These are phyloP conservation scores for Paramormyrops hopkinsi DNA, from an alignment of 2,797 vertebrate genomes.

Conservation along the genomic window DNA sequence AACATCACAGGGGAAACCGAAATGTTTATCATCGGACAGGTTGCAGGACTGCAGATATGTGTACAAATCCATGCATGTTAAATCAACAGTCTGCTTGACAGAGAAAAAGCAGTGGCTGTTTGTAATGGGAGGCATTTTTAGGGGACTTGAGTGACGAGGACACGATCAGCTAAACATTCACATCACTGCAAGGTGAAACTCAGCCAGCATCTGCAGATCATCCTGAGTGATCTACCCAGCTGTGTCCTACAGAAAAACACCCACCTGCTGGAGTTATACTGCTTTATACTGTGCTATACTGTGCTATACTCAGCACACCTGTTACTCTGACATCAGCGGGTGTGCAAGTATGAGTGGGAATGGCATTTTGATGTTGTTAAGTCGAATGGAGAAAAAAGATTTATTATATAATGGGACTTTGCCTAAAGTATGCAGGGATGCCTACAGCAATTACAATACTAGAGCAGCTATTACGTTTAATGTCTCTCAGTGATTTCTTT, in stretches of 20 bases:
- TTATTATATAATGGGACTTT: slow-evolving; percentile 4
- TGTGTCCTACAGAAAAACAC: background rate
- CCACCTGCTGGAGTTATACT: slow-evolving; percentile 2
- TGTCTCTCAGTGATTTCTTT: background rate
- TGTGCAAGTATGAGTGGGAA: slow-evolving; percentile 1
- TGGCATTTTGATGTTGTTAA: slow-evolving; percentile 13
- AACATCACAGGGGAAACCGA: background rate
- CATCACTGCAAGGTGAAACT: background rate
- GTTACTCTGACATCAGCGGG: slow-evolving; percentile 1
- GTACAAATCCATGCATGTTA: background rate
- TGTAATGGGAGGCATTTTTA: background rate
- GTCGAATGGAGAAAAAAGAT: slow-evolving; percentile 14
- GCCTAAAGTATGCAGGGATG: slow-evolving; percentile 18
- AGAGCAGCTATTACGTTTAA: background rate
- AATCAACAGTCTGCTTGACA: background rate
- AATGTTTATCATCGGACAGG: background rate
- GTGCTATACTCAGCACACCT: background rate
- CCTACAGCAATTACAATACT: slow-evolving; percentile 7
- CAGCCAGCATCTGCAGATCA: background rate
- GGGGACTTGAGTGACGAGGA: background rate
- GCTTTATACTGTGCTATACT: background rate
- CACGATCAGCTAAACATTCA: background rate
- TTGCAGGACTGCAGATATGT: background rate
- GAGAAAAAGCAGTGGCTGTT: slow-evolving; percentile 2
- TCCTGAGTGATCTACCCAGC: background rate